Percentiles rank a stretch among this genome's conserved stretches.
Evolutionary conservation across 2,797 vertebrate species (phyloP).

Genomic region (Peromyscus nudipes): DNA sequence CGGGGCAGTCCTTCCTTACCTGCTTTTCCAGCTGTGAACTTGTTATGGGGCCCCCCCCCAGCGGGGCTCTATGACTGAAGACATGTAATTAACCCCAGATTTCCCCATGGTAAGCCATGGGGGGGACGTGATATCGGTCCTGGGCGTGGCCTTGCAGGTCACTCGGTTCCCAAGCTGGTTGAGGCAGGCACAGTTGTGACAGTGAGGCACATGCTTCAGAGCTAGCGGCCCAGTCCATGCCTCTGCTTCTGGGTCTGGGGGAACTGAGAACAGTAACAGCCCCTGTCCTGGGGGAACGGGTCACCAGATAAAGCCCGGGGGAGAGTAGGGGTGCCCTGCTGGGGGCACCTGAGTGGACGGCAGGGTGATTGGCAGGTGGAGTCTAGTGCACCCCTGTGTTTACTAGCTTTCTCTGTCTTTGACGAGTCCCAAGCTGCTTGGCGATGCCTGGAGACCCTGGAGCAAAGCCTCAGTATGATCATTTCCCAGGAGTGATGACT

Average conservation of each 20-base stretch:
- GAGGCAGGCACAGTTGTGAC: not conserved
- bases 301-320: rapidly evolving
- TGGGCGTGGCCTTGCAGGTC: not conserved
- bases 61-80: not conserved
- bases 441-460: rapidly evolving
- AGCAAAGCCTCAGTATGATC: no score
- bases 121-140: rapidly evolving
- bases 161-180: not conserved
- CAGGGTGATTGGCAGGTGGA: not conserved
- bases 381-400: no score
- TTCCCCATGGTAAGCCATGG: not conserved
- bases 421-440: not conserved
- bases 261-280: rapidly evolving
- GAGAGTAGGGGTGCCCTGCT: not conserved
- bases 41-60: rapidly evolving
- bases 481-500: rapidly evolving
- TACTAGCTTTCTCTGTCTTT: not conserved
- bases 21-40: rapidly evolving
- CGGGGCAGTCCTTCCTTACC: not conserved
- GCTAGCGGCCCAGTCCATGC: not conserved
- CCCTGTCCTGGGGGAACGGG: rapidly evolving
- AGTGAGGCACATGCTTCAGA: rapidly evolving
- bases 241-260: not conserved
- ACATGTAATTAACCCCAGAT: not conserved
- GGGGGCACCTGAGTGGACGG: not conserved